These are phyloP conservation scores for Notamacropus eugenii DNA, from an alignment of 2,797 vertebrate genomes.

Conservation along the genomic window DNA sequence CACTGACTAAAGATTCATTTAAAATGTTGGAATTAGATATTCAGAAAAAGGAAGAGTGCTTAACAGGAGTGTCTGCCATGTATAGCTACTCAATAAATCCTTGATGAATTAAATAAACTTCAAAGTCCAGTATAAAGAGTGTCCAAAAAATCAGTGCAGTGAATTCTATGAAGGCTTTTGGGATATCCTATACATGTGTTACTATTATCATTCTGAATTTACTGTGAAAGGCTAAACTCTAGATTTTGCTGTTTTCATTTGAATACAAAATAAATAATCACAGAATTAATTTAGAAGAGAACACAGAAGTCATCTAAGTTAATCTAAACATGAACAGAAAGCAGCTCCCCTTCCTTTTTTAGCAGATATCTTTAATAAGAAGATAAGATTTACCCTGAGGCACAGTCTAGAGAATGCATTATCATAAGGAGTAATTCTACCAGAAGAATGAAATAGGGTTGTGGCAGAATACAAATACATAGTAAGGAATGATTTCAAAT, in stretches of 20 bases:
- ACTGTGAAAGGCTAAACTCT: not conserved
- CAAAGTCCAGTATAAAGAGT: not conserved
- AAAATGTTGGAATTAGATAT: too few relatives aligned
- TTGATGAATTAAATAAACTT: too few relatives aligned
- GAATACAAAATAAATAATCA: not conserved
- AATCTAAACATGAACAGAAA: not conserved
- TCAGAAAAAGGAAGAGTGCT: too few relatives aligned
- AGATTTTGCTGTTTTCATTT: not conserved
- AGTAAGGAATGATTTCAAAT: constrained; percentile 86
- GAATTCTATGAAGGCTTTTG: not conserved
- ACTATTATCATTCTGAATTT: not conserved
- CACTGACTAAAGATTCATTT: too few relatives aligned
- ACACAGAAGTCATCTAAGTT: not conserved
- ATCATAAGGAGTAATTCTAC: constrained; percentile 81
- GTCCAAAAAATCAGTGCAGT: not conserved
- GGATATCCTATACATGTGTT: not conserved
- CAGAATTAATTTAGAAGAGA: not conserved
- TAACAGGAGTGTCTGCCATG: too few relatives aligned
- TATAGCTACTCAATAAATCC: too few relatives aligned
- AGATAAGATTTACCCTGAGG: constrained; percentile 84
- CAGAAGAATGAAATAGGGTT: constrained; percentile 83
- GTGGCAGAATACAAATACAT: constrained; percentile 81
- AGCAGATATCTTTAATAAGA: constrained; percentile 86
- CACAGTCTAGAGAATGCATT: constrained; percentile 81
- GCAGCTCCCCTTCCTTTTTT: too few relatives aligned